Evolutionary conservation across 1,140 invertebrate species (phyloP), one percentile per base, ranked within the genome.

Genomic region (Linepithema humile): DNA sequence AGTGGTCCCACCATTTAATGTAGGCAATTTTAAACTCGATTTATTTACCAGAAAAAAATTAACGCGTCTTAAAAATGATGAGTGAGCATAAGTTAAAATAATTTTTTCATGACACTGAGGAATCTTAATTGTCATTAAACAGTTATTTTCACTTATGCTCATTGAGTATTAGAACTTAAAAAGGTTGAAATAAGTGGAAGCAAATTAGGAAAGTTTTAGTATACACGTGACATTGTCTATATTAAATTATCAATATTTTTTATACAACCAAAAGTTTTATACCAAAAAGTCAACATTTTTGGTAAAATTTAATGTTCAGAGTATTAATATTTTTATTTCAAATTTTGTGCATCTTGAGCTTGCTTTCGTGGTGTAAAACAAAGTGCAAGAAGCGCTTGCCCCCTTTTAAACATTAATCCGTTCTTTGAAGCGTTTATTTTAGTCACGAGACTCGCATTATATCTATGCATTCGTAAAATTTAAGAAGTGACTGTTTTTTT

Each of bases 381-480:
- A 57, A 43, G 57, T 57, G 38, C 40, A 60, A 74, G 17, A 74
- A 43, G 53, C 70, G 48, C 29, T 59, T 73, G 55, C 43, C 69
- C 70, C 45, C 59, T 12, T 74, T 73, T 62, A 74, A 38, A 82
- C 48, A 62, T 82, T 74, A 82, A 73, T 29, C 57, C 53, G 57
- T n/a, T 73, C 40, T 26, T 26, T 40, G 69, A 23, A 55, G 65
- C 55, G 78, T 82, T 59, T 45, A 45, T 1, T 59, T 20, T 35
- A 78, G 62, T 78, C 62, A 78, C 62, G 75, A 62, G 60, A 82
- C 38, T 12, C 12, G n/a, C 43, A 40, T 73, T 45, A 32, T 10
- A 26, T 40, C 43, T 15, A 35, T 12, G 40, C 12, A 20, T 69
- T 69, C n/a, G 23, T 15, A 55, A 29, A 78, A 67, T 78, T 78